A percentile compares a stretch with the other conserved stretches of the same genome.
These are phyloP conservation scores for Acestrorhynchus altus DNA, from an alignment of 2,797 vertebrate genomes.

Conservation along the genomic window DNA sequence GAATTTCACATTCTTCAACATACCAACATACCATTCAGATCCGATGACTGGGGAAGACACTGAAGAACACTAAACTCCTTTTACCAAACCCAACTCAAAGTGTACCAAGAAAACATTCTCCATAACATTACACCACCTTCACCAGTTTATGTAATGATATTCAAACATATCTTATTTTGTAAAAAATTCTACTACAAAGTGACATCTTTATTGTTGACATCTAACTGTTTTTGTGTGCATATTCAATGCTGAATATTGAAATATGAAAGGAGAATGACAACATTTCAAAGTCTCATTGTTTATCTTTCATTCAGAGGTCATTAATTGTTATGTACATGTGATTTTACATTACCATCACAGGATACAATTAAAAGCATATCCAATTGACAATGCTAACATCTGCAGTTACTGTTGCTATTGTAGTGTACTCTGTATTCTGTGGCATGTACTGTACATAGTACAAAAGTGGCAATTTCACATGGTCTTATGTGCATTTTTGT, in stretches of 20 bases:
- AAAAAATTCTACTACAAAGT: too few species aligned
- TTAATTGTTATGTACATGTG: slow-evolving; percentile 22
- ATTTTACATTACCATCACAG: background rate
- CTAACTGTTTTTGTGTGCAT: background rate
- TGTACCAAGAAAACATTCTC: too few species aligned
- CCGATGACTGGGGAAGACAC: too few species aligned
- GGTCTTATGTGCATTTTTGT: background rate
- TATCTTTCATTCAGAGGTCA: background rate
- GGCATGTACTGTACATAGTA: background rate
- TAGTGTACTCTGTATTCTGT: background rate
- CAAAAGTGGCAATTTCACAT: background rate
- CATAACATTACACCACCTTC: too few species aligned
- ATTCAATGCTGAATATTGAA: background rate
- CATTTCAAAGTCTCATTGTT: background rate
- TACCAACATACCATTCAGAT: too few species aligned
- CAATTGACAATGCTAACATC: background rate
- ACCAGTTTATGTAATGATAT: too few species aligned
- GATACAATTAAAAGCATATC: slow-evolving; percentile 12
- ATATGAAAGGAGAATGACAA: background rate
- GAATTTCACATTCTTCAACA: too few species aligned
- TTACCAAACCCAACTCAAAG: too few species aligned
- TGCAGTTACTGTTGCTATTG: background rate
- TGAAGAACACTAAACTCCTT: too few species aligned
- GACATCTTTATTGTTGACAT: too few species aligned
- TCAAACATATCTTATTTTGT: too few species aligned